These are phyloP conservation scores for Anseranas semipalmata DNA, from an alignment of 2,113 vertebrate species.

Conservation along the genomic window DNA sequence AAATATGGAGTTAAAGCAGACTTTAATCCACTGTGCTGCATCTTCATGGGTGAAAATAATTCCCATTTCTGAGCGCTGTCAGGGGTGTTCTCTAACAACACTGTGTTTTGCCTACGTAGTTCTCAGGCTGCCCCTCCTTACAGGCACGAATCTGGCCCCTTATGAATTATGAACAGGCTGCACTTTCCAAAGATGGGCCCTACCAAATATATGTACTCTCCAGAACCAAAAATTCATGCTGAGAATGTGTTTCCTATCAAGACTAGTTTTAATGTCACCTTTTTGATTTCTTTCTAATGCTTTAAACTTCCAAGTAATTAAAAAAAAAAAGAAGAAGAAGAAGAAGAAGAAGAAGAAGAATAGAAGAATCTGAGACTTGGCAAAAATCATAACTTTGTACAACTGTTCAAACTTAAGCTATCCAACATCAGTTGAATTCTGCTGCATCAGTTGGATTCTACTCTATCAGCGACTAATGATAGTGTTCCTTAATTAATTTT, in stretches of 20 bases:
- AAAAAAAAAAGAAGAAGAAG: not conserved
- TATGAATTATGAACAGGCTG: not conserved
- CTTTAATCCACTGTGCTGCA: not conserved
- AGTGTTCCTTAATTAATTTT: conserved; percentile 61
- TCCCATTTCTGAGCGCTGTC: not conserved
- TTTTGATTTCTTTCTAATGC: conserved; percentile 8
- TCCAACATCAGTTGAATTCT: conserved; percentile 2
- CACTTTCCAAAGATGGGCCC: not conserved
- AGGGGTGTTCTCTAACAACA: not conserved
- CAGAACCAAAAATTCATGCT: not conserved
- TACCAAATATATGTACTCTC: not conserved
- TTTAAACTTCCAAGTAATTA: not conserved
- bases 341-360: too few species aligned
- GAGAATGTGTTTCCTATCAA: not conserved
- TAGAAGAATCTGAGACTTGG: not conserved
- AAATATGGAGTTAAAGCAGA: not conserved
- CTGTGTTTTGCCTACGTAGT: not conserved
- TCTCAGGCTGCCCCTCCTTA: not conserved
- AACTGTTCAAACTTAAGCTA: not conserved
- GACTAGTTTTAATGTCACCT: not conserved
- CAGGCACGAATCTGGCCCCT: not conserved
- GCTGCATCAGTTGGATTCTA: conserved; percentile 33
- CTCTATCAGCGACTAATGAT: conserved; percentile 25
- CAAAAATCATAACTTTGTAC: conserved; percentile 27
- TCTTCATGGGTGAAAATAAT: not conserved